A percentile compares a stretch with the other conserved stretches of the same genome.
Evolutionary conservation across 1,140 invertebrate genomes (phyloP).

Genomic region (Pissodes strobi): DNA sequence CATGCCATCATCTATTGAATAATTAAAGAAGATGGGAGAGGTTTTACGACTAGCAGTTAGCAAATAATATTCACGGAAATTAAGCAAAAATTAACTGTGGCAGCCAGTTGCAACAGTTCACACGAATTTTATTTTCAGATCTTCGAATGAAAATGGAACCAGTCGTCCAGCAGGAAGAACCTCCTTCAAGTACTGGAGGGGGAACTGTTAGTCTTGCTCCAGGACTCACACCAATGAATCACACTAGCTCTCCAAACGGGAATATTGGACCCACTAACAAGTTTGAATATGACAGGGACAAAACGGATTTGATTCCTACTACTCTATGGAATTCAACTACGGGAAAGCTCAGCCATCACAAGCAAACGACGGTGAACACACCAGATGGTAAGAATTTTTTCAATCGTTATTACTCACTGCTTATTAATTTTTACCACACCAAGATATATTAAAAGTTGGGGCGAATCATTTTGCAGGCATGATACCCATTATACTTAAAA

Average conservation of each 20-base stretch:
- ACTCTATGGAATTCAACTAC: slow-evolving; percentile 62
- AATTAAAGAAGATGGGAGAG: too few relatives aligned
- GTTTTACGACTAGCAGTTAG: too few relatives aligned
- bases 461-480: too few relatives aligned
- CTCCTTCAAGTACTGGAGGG: slow-evolving; percentile 56
- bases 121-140: slow-evolving; percentile 59
- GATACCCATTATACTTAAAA: too few relatives aligned
- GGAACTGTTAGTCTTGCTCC: background rate
- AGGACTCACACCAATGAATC: slow-evolving; percentile 25
- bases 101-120: too few relatives aligned
- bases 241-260: slow-evolving; percentile 52
- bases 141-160: slow-evolving; percentile 68
- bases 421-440: slow-evolving; percentile 17
- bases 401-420: slow-evolving; percentile 21
- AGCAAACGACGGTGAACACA: slow-evolving; percentile 63
- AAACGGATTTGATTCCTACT: slow-evolving; percentile 58
- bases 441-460: too few relatives aligned
- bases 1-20: too few relatives aligned
- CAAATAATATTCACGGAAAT: too few relatives aligned
- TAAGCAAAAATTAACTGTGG: too few relatives aligned
- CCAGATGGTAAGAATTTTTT: slow-evolving; percentile 67
- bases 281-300: slow-evolving; percentile 53
- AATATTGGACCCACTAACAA: slow-evolving; percentile 49
- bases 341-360: slow-evolving; percentile 60
- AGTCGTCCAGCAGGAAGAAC: slow-evolving; percentile 58